Evolutionary conservation across 2,888 invertebrate species (phyloP).

Genomic region (Patella pellucida): DNA sequence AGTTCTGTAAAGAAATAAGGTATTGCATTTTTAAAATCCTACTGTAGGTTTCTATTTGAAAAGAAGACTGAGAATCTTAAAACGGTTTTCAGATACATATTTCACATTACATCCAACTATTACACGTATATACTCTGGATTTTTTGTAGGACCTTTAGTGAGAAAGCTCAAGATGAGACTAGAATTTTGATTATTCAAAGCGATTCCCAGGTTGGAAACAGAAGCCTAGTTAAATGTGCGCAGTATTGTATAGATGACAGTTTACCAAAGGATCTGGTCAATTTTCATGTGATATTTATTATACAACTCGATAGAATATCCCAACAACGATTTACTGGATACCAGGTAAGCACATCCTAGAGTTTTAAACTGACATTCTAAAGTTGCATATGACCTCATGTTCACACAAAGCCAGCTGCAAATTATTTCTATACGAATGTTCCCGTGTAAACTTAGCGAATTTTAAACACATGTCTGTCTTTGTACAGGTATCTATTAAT

Average conservation of each 20-base stretch:
- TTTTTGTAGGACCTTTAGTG: slow-evolving; percentile 41
- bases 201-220: slow-evolving; percentile 61
- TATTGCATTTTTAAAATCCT: slow-evolving; percentile 18
- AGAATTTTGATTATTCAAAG: slow-evolving; percentile 62
- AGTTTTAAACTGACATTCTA: too few species aligned
- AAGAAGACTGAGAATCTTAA: too few species aligned
- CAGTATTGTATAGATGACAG: slow-evolving; percentile 60
- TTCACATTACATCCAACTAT: too few species aligned
- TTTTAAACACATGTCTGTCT: too few species aligned
- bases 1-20: slow-evolving; percentile 55
- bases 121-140: background rate
- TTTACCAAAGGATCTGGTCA: slow-evolving; percentile 34
- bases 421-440: too few species aligned
- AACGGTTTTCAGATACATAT: too few species aligned
- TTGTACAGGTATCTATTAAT: background rate
- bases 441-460: too few species aligned
- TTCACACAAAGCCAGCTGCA: too few species aligned
- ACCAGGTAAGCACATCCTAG: slow-evolving; percentile 47
- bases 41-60: too few species aligned
- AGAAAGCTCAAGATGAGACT: slow-evolving; percentile 26
- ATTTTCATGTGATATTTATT: slow-evolving; percentile 55
- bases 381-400: too few species aligned
- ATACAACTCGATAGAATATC: slow-evolving; percentile 59
- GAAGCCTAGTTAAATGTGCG: slow-evolving; percentile 61
- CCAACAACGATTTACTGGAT: slow-evolving; percentile 60